These are phyloP conservation scores for Sceloporus tristichus DNA, from an alignment of 2,113 vertebrate genomes.

Conservation along the genomic window DNA sequence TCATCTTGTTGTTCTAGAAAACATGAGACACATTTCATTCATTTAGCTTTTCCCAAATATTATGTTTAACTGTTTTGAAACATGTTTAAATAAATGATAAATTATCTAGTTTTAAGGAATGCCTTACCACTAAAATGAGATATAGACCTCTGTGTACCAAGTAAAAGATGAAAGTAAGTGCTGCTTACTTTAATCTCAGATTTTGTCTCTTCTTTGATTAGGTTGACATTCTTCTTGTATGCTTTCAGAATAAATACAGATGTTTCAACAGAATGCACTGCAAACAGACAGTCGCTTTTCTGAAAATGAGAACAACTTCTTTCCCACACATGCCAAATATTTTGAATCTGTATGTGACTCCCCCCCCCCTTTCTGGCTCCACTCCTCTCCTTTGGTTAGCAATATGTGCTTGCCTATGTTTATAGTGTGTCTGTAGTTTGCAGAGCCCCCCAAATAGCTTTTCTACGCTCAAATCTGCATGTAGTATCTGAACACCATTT, in stretches of 20 bases:
- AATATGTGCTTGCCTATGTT: no score
- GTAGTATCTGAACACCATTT: not conserved
- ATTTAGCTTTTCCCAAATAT: not conserved
- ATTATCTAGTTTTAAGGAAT: not conserved
- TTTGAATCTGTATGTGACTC: accelerated
- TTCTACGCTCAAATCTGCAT: not conserved
- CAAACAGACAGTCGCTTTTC: not conserved
- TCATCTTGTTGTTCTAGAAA: not conserved
- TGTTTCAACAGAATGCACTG: slow-evolving; percentile 23
- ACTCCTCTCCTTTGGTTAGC: slow-evolving; percentile 6
- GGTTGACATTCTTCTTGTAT: not conserved
- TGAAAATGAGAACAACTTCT: not conserved
- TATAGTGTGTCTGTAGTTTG: no score
- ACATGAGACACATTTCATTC: not conserved
- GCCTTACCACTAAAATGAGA: not conserved
- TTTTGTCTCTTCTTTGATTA: slow-evolving; percentile 1
- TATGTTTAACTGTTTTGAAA: not conserved
- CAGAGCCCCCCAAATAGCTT: no score
- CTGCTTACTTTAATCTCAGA: not conserved
- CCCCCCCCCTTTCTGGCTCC: not conserved
- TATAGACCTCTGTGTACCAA: not conserved
- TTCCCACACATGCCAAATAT: slow-evolving; percentile 6
- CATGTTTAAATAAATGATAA: not conserved
- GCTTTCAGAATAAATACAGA: slow-evolving; percentile 13
- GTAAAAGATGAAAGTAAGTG: slow-evolving; percentile 5